Conservation (phyloP, 2,113 vertebrate species). For the Lasiurus cinereus region DNA sequence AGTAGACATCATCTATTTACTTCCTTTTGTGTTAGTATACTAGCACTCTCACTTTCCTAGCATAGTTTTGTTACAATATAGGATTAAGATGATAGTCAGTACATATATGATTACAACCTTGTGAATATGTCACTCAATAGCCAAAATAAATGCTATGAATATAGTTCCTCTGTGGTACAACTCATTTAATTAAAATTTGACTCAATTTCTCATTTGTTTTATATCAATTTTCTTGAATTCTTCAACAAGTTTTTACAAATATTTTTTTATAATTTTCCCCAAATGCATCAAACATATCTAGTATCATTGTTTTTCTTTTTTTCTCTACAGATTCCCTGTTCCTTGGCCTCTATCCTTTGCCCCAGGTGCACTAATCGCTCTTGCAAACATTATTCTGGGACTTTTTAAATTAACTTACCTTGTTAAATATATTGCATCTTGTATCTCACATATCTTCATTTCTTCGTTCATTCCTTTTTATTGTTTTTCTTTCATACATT, state of each 20-base stretch:
- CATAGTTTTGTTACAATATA: neutral
- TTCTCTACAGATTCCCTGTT: neutral
- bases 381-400: neutral
- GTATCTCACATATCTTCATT: conserved; percentile 5
- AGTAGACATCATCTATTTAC: neutral
- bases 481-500: neutral
- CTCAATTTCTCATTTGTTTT: conserved; percentile 3
- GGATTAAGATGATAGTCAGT: neutral
- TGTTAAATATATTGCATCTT: neutral
- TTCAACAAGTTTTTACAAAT: neutral
- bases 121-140: neutral
- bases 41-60: neutral
- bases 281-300: neutral
- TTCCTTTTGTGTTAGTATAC: neutral
- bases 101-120: neutral
- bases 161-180: neutral
- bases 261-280: neutral
- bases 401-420: neutral
- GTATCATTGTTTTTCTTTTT: neutral
- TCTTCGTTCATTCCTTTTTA: neutral
- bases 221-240: neutral
- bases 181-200: neutral
- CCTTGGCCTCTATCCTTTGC: neutral
- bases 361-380: neutral
- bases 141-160: neutral